Evolutionary conservation across 2,888 invertebrate genomes (phyloP), one percentile per base, ranked within the genome.

Genomic region (Drosophila nr. perissopoda): DNA sequence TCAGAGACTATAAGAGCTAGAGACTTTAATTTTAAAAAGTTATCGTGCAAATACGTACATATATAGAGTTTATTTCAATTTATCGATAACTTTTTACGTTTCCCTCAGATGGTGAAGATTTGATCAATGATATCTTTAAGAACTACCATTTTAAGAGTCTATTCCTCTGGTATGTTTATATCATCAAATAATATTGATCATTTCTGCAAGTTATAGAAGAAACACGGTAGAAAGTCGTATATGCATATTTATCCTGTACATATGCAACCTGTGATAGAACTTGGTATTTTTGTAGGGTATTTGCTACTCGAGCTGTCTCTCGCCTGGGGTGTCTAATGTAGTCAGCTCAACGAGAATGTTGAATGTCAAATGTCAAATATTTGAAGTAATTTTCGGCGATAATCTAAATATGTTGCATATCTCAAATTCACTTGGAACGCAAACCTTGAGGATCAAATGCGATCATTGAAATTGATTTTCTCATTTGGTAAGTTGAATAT

Each of bases 321-420:
- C 7, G 7, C 4, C 7, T 4, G 21, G 25, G 46, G 8, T 16
- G 7, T 16, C 16, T 7, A 16, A 46, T 8, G 25, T 16, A 40
- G 53, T 38, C 29, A 46, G 21, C 65, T 58, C 63, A 68, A 64
- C 53, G 57, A 63, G 36, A 46, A 10, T 25, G 38, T 58, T 46
- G 31, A 49, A 27, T 33, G 40, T 13, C n/a, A 18, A 38, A n/a
- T 33, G 11, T 18, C 52, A 79, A 79, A 78, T 75, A 79, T 76
- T 78, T 67, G 57, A 57, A 4, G 25, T 27, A 64, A 38, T 56
- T 78, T 66, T 53, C 27, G 33, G 34, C 58, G 29, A 31, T 31
- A 57, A 11, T 40, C n/a, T 10, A 31, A 42, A 42, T 57, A 31
- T 18, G 8, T 36, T 21, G 5, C n/a, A 27, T n/a, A 49, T 49